Evolutionary conservation across 37 sponge, comb jelly and placozoan species (phyloP).

Genomic region (Agelas oroides): DNA sequence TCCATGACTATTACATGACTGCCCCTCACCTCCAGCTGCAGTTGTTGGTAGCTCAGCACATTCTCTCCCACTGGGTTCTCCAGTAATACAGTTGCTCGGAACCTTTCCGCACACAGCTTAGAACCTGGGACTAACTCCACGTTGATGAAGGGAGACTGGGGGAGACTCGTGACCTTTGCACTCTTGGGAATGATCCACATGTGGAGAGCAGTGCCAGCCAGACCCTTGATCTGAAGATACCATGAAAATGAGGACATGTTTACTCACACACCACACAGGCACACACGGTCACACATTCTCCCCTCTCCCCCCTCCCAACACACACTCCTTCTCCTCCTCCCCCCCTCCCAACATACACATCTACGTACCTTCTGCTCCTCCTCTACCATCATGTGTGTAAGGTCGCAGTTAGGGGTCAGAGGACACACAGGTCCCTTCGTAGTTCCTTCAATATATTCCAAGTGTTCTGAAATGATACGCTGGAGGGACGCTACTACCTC

Average conservation of each 20-base stretch:
- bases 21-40: conserved; percentile 43
- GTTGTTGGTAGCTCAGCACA: conserved; percentile 28
- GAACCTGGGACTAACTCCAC: conserved; percentile 44
- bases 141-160: conserved; percentile 57
- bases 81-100: conserved; percentile 72
- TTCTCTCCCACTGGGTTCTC: conserved; percentile 88
- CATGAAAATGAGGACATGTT: too few species aligned
- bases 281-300: too few species aligned
- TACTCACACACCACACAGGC: too few species aligned
- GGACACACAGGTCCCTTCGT: conserved; percentile 69
- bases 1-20: too few species aligned
- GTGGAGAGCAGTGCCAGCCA: conserved; percentile 53
- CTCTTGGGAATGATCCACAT: conserved; percentile 61
- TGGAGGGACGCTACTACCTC: conserved; percentile 25
- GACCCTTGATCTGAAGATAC: conserved; percentile 74
- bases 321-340: too few species aligned
- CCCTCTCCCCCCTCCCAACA: too few species aligned
- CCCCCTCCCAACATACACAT: too few species aligned
- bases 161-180: neutral
- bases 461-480: conserved; percentile 55
- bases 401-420: conserved; percentile 1
- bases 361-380: conserved; percentile 66
- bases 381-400: conserved; percentile 31
- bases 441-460: conserved; percentile 69
- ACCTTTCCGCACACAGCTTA: conserved; percentile 26